These are phyloP conservation scores for Heteromyza rotundicornis DNA, from an alignment of 2,888 invertebrate genomes.

Conservation along the genomic window DNA sequence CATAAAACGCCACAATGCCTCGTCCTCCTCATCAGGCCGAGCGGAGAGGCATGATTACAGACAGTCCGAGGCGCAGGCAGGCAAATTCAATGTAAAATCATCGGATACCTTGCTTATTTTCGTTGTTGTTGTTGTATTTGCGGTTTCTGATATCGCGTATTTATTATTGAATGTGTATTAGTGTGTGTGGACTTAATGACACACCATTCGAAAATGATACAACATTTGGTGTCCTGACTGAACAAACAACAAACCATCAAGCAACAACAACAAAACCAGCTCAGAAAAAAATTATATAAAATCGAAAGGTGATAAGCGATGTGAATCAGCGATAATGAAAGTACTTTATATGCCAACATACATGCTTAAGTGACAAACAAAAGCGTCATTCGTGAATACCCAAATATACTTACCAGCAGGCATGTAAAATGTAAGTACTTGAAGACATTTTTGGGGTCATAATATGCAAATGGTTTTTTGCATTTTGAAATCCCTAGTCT, in stretches of 20 bases:
- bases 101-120: neutral
- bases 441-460: too few species aligned
- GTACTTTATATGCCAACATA: too few species aligned
- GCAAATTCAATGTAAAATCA: neutral
- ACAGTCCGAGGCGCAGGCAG: neutral
- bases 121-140: neutral
- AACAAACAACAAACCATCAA: constrained; percentile 10
- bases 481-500: too few species aligned
- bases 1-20: neutral
- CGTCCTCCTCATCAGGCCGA: neutral
- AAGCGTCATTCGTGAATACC: too few species aligned
- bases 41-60: neutral
- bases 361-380: too few species aligned
- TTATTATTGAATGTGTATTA: neutral
- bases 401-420: too few species aligned
- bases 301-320: neutral
- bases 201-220: neutral
- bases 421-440: too few species aligned
- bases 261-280: constrained; percentile 7
- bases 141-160: neutral
- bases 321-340: neutral
- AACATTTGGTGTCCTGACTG: too few species aligned
- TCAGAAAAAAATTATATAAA: too few species aligned
- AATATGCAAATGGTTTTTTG: too few species aligned
- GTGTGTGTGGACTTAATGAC: neutral